phyloP scores from a whole-genome alignment of 1,140 invertebrate genomes.

The Aphaenogaster rudis region DNA sequence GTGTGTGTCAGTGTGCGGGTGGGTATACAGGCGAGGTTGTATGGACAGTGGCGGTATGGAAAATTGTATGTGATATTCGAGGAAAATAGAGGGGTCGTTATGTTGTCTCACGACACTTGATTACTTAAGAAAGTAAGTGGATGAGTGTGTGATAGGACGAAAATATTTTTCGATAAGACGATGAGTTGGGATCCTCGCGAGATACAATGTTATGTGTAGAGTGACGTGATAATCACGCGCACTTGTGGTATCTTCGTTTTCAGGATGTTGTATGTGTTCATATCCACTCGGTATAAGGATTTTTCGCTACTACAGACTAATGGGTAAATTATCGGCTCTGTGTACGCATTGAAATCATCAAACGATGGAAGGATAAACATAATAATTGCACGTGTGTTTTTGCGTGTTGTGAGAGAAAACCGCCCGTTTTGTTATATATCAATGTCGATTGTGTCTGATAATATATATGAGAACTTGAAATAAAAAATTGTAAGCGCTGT shows the following conservation, averaged over 20 bases:
- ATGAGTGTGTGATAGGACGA: background rate
- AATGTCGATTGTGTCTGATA: slow-evolving; percentile 22
- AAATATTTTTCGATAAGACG: slow-evolving; percentile 21
- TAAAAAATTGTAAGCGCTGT: slow-evolving; percentile 4
- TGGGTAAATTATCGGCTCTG: slow-evolving; percentile 5
- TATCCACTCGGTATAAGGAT: background rate
- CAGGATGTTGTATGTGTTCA: background rate
- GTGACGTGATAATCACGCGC: background rate
- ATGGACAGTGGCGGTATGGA: background rate
- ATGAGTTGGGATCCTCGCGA: background rate
- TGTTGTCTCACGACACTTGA: slow-evolving; percentile 18
- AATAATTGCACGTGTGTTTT: background rate
- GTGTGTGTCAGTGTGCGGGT: background rate
- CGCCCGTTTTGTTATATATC: background rate
- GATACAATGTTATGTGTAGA: background rate
- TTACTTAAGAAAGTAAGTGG: slow-evolving; percentile 1
- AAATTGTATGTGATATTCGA: background rate
- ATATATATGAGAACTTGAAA: background rate
- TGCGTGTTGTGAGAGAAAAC: slow-evolving; percentile 26
- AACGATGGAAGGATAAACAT: slow-evolving; percentile 6
- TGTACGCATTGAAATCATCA: background rate
- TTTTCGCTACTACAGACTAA: background rate
- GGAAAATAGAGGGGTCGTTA: background rate
- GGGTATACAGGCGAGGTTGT: background rate
- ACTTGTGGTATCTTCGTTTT: background rate